Conservation (phyloP, 2,797 vertebrate species). For the Gymnothorax javanicus region DNA sequence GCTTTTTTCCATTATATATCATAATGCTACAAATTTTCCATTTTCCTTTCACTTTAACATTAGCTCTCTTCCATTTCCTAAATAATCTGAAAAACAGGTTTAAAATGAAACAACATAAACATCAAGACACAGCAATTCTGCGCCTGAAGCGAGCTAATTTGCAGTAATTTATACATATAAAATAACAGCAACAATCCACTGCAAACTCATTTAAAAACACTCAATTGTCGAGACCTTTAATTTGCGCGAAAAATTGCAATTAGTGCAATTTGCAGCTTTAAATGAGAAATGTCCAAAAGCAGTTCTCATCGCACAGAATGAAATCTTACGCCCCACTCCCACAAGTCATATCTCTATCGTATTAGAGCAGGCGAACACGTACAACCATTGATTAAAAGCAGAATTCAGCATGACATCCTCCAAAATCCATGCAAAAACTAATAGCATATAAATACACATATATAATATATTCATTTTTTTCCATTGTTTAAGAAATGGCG, state of each 20-base stretch:
- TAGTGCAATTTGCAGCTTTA: neutral
- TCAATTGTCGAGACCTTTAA: neutral
- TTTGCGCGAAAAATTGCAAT: neutral
- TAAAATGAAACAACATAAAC: neutral
- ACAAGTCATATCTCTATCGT: too few species aligned
- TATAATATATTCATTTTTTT: neutral
- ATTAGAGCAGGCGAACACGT: neutral
- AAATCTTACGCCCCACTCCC: neutral
- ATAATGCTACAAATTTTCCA: too few species aligned
- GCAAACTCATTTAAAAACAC: neutral
- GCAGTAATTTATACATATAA: conserved; percentile 4
- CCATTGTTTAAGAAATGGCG: neutral
- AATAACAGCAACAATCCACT: neutral
- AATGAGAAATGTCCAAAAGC: neutral
- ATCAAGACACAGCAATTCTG: neutral
- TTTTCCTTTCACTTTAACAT: too few species aligned
- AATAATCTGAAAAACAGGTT: neutral
- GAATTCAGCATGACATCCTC: neutral
- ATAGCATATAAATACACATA: neutral
- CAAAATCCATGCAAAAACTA: neutral
- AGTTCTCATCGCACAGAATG: neutral
- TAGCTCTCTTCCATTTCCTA: neutral
- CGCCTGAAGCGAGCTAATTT: neutral
- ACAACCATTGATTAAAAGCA: neutral
- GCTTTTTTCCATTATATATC: neutral